Conservation (phyloP, 1,140 invertebrate genomes). For the Chelonus insularis region DNA sequence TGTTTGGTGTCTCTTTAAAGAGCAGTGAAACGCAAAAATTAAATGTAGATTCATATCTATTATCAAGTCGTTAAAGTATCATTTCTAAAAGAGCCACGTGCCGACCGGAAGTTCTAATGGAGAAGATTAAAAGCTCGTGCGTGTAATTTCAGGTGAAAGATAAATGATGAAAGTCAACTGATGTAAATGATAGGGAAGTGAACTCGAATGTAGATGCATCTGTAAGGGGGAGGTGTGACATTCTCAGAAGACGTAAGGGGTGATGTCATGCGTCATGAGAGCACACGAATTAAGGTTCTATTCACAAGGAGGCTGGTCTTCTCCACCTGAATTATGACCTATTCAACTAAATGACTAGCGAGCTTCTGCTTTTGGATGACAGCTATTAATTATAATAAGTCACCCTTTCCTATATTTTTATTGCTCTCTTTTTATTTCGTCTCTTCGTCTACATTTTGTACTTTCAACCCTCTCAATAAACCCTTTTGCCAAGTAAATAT, state of each 20-base stretch:
- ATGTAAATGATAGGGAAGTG: neutral
- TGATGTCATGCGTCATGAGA: constrained; percentile 33
- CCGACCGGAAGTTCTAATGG: neutral
- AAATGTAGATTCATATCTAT: neutral
- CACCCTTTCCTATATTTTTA: constrained; percentile 29
- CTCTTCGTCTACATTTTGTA: neutral
- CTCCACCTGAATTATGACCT: constrained; percentile 49
- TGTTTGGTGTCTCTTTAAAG: too few species aligned
- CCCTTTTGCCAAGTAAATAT: constrained; percentile 43
- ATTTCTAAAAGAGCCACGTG: neutral
- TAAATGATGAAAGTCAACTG: too few species aligned
- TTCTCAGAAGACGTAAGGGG: constrained; percentile 14
- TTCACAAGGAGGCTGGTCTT: constrained; percentile 45
- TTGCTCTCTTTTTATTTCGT: neutral
- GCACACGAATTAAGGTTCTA: constrained; percentile 49
- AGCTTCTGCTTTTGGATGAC: constrained; percentile 26
- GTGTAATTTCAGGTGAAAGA: too few species aligned
- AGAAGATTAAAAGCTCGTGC: neutral
- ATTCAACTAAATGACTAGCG: constrained; percentile 44
- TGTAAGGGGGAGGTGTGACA: neutral
- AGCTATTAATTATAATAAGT: constrained; percentile 52
- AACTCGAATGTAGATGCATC: neutral
- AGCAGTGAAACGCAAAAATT: too few species aligned
- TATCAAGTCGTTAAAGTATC: neutral
- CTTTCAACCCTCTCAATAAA: constrained; percentile 18